These are phyloP conservation scores for Haliclona indistincta DNA, from an alignment of 37 sponge, comb jelly and placozoan genomes.

Conservation along the genomic window DNA sequence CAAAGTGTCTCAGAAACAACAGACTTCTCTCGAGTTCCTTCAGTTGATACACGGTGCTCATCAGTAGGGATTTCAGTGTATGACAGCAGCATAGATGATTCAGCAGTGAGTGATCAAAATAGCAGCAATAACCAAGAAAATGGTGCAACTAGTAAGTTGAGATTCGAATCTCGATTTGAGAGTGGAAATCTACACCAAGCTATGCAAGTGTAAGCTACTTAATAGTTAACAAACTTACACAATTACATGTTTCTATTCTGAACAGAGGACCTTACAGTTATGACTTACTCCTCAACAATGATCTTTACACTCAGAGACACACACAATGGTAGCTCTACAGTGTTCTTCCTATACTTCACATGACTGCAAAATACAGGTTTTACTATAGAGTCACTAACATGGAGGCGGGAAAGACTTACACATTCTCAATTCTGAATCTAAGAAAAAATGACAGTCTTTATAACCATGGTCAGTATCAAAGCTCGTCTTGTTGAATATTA, in stretches of 20 bases:
- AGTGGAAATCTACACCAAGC: conserved; percentile 77
- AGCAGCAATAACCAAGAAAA: background rate
- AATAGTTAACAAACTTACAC: background rate
- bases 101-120: background rate
- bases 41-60: background rate
- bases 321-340: conserved; percentile 72
- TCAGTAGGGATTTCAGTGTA: background rate
- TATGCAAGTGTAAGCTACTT: conserved; percentile 52
- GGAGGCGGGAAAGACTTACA: conserved; percentile 55
- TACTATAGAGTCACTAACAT: conserved; percentile 77
- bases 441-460: conserved; percentile 72
- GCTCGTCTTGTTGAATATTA: background rate
- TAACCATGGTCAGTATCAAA: conserved; percentile 63
- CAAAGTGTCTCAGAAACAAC: too few relatives aligned
- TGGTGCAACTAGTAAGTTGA: background rate
- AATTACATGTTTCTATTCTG: background rate
- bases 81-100: background rate
- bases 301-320: conserved; percentile 82
- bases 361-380: conserved; percentile 12
- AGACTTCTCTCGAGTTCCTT: background rate
- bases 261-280: conserved; percentile 65
- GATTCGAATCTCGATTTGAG: conserved; percentile 84
- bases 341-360: background rate
- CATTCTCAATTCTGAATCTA: conserved; percentile 83
- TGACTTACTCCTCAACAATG: conserved; percentile 64